These are phyloP conservation scores for Ceramica pisi DNA, from an alignment of 2,888 invertebrate genomes.

Conservation along the genomic window DNA sequence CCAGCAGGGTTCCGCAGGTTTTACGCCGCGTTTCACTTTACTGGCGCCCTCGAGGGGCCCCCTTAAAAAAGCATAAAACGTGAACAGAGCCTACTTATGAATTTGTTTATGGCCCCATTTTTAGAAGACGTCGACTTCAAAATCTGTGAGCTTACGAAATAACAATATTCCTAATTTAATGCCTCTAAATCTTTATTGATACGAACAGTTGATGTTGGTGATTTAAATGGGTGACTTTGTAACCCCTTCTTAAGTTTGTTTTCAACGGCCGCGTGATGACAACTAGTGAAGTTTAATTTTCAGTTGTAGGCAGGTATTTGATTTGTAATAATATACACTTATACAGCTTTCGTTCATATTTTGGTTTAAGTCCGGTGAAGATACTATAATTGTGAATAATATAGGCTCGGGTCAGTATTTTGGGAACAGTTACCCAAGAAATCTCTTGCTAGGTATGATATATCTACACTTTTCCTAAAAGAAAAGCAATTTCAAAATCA, in stretches of 20 bases:
- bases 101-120: slow-evolving; percentile 90
- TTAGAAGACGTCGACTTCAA: slow-evolving; percentile 75
- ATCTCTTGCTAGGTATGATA: not conserved
- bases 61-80: slow-evolving; percentile 89
- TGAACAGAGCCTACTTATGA: slow-evolving; percentile 89
- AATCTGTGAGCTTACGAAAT: slow-evolving; percentile 79
- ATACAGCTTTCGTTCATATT: not conserved
- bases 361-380: not conserved
- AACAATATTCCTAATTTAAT: slow-evolving; percentile 85
- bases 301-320: not conserved
- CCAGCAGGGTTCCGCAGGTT: slow-evolving; percentile 83
- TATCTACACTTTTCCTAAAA: not conserved
- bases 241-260: not conserved
- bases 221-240: slow-evolving; percentile 25
- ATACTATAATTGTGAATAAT: not conserved
- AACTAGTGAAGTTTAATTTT: not conserved
- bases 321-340: not conserved
- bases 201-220: slow-evolving; percentile 56
- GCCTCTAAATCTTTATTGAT: slow-evolving; percentile 77
- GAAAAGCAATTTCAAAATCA: not conserved
- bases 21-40: slow-evolving; percentile 88
- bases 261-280: not conserved
- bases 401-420: not conserved
- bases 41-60: slow-evolving; percentile 81
- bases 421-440: not conserved